Percentiles rank a stretch among this genome's conserved stretches.
Evolutionary conservation across 30 jellyfish, hydroid and myxozoan genomes (phyloP).

Genomic region (Chrysaora quinquecirrha): DNA sequence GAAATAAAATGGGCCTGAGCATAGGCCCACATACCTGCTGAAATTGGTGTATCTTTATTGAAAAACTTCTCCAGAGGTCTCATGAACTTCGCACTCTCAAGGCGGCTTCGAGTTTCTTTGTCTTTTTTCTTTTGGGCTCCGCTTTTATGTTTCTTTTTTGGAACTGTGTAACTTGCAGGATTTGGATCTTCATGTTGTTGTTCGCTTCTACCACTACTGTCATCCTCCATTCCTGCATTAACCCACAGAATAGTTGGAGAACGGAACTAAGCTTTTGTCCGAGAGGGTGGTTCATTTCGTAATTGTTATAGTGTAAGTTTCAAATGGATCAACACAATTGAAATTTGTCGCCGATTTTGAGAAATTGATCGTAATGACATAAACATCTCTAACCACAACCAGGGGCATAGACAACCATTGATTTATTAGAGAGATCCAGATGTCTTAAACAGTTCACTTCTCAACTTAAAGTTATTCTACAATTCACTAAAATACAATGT

Average conservation of each 20-base stretch:
- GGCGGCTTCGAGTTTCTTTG: conserved; percentile 1
- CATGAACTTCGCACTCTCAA: neutral
- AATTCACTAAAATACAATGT: neutral
- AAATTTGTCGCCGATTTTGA: neutral
- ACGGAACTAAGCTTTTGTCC: neutral
- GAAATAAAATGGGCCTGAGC: conserved; percentile 8
- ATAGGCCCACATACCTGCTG: conserved; percentile 6
- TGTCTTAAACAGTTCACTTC: neutral
- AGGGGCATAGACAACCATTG: conserved; percentile 2
- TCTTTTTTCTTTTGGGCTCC: conserved; percentile 22
- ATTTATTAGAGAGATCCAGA: neutral
- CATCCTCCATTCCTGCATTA: neutral
- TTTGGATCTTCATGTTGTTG: conserved; percentile 7
- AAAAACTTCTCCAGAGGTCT: neutral
- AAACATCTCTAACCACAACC: neutral
- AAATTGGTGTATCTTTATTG: conserved; percentile 1
- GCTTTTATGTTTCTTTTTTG: conserved; percentile 12
- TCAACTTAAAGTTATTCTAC: too few species aligned
- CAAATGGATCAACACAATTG: neutral
- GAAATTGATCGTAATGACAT: neutral
- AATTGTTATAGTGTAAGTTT: neutral
- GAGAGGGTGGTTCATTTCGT: conserved; percentile 2
- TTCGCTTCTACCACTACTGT: conserved; percentile 1
- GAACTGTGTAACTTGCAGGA: conserved; percentile 12
- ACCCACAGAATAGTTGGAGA: neutral